Evolutionary conservation across 2,888 invertebrate species (phyloP).

Genomic region (Caradrina kadenii): DNA sequence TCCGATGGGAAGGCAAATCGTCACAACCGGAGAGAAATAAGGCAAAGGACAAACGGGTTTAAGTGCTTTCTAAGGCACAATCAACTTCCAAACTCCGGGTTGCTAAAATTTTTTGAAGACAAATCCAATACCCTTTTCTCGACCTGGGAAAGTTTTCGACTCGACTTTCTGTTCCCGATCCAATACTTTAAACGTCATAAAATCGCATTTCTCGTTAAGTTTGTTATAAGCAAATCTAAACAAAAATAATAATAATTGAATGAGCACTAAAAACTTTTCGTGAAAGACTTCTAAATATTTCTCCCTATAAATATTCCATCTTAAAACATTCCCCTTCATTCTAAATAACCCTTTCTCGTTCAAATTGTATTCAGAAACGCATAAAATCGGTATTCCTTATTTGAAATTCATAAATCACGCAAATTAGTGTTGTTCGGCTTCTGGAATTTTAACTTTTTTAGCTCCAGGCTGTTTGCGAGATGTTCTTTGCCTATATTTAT

Average conservation of each 20-base stretch:
- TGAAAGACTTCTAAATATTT: constrained; percentile 31
- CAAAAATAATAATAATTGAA: constrained; percentile 15
- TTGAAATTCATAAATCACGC: constrained; percentile 76
- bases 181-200: not conserved
- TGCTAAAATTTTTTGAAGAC: too few relatives aligned
- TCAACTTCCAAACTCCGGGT: too few relatives aligned
- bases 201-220: not conserved
- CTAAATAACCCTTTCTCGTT: constrained; percentile 59
- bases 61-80: too few relatives aligned
- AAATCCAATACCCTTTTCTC: too few relatives aligned
- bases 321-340: constrained; percentile 46
- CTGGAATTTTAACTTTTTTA: constrained; percentile 68
- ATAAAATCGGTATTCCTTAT: constrained; percentile 68
- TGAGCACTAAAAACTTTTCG: not conserved
- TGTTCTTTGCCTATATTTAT: constrained; percentile 58
- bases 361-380: constrained; percentile 59
- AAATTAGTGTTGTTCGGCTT: constrained; percentile 71
- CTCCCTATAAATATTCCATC: constrained; percentile 37
- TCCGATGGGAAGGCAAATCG: too few relatives aligned
- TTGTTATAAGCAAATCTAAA: not conserved
- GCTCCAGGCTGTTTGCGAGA: constrained; percentile 68
- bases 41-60: too few relatives aligned
- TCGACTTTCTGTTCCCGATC: too few relatives aligned
- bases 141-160: too few relatives aligned
- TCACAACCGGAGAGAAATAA: too few relatives aligned